These are phyloP conservation scores for Alfaro cultratus DNA, from an alignment of 2,797 vertebrate genomes.

Conservation along the genomic window DNA sequence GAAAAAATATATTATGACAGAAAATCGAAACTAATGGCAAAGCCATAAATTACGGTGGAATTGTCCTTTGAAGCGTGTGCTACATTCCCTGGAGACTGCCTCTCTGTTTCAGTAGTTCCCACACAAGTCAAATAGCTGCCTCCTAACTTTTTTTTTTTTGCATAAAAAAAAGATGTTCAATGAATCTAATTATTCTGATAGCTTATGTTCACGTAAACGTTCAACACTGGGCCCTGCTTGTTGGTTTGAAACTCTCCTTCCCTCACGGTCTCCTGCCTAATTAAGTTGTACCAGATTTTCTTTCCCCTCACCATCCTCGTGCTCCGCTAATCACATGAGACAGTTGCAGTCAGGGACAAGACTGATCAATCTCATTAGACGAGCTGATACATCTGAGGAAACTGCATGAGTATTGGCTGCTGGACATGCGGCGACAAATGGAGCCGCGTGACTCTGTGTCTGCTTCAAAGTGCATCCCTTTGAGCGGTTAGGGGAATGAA, in stretches of 20 bases:
- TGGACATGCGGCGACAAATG: conserved; percentile 26
- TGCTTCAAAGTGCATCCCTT: conserved; percentile 15
- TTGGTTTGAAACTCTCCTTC: conserved; percentile 22
- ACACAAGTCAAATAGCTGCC: conserved; percentile 16
- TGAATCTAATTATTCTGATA: conserved; percentile 7
- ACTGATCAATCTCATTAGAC: conserved; percentile 44
- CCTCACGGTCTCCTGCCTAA: conserved; percentile 19
- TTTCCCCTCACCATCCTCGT: conserved; percentile 19
- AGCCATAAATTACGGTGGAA: conserved; percentile 1
- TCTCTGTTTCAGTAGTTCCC: conserved; percentile 23
- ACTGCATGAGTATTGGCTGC: conserved; percentile 17
- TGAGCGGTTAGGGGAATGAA: conserved; percentile 37
- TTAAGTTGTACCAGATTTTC: conserved; percentile 7
- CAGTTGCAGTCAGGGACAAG: conserved; percentile 29
- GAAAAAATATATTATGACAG: conserved; percentile 12
- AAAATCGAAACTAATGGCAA: conserved; percentile 21
- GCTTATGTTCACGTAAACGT: conserved; percentile 27
- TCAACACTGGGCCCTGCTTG: conserved; percentile 9
- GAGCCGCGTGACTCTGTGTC: conserved; percentile 27
- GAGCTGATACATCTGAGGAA: conserved; percentile 21
- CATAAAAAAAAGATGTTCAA: neutral
- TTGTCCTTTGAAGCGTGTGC: conserved; percentile 12
- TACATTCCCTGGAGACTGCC: conserved; percentile 15
- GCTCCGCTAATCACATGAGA: conserved; percentile 34
- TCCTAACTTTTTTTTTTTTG: neutral